Evolutionary conservation across 2,113 vertebrate genomes (phyloP).

Genomic region (Apteryx mantelli): DNA sequence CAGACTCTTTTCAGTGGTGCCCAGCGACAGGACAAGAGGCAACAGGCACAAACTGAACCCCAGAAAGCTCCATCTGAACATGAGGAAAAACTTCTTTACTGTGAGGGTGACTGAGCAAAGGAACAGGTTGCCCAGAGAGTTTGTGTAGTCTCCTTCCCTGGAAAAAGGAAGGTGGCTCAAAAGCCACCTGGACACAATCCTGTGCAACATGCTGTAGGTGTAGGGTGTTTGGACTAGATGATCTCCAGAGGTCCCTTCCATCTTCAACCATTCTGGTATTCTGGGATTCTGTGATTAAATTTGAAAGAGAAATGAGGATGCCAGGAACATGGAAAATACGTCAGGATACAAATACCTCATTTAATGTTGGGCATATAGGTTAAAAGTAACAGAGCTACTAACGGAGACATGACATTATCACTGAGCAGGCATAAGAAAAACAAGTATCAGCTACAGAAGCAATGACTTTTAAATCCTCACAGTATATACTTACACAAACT

Average conservation of each 20-base stretch:
- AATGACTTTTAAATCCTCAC: constrained; percentile 13
- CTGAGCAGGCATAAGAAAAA: neutral
- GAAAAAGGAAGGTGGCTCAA: too few relatives aligned
- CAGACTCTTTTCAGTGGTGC: too few relatives aligned
- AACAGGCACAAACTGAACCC: too few relatives aligned
- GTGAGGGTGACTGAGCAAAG: too few relatives aligned
- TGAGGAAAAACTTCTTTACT: too few relatives aligned
- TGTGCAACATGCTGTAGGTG: too few relatives aligned
- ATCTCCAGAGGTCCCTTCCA: neutral
- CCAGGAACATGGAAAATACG: constrained; percentile 19
- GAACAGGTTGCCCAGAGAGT: too few relatives aligned
- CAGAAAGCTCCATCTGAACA: too few relatives aligned
- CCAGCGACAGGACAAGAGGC: too few relatives aligned
- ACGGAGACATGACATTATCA: neutral
- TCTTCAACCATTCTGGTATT: neutral
- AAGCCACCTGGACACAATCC: too few relatives aligned
- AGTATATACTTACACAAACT: neutral
- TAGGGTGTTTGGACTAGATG: neutral
- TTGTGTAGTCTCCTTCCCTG: too few relatives aligned
- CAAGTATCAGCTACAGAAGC: neutral
- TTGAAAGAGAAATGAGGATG: neutral
- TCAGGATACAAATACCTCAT: constrained; percentile 24
- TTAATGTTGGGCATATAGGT: neutral
- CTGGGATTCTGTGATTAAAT: too few relatives aligned
- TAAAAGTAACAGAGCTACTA: neutral